Conservation (phyloP, 92 coral and sea anemone species). For the Chrysogorgia sp. region DNA sequence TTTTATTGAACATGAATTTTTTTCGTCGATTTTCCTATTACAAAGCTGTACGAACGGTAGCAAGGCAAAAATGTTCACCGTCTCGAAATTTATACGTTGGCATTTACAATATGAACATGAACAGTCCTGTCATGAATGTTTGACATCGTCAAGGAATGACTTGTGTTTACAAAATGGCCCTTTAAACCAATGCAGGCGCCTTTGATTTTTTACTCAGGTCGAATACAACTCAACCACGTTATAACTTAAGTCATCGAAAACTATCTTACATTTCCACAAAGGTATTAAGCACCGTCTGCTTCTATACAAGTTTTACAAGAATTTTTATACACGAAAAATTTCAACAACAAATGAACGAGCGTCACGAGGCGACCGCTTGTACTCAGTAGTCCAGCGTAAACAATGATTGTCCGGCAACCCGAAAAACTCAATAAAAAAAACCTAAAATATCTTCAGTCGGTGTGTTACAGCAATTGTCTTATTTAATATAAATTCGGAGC, state of each 20-base stretch:
- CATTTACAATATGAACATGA: not conserved
- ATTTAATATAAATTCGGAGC: not conserved
- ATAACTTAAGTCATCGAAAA: constrained; percentile 23
- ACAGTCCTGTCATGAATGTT: constrained; percentile 2
- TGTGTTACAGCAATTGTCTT: not conserved
- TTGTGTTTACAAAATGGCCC: not conserved
- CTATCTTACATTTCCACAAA: constrained; percentile 46
- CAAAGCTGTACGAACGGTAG: not conserved
- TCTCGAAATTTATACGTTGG: too few relatives aligned
- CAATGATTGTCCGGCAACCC: constrained; percentile 1
- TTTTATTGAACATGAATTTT: not conserved
- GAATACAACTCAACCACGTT: constrained; percentile 24
- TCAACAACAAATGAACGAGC: constrained; percentile 24
- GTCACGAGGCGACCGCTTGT: not conserved
- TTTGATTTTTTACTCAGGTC: not conserved
- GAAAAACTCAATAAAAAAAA: not conserved
- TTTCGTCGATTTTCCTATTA: not conserved
- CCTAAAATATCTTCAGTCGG: not conserved
- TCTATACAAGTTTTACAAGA: constrained; percentile 30
- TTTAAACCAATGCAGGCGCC: not conserved
- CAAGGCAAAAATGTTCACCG: too few relatives aligned
- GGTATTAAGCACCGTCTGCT: constrained; percentile 7
- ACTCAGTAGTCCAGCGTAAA: not conserved
- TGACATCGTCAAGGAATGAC: not conserved
- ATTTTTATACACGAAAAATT: constrained; percentile 29